Conservation (phyloP, 2,888 invertebrate species). For the Autographa gamma region DNA sequence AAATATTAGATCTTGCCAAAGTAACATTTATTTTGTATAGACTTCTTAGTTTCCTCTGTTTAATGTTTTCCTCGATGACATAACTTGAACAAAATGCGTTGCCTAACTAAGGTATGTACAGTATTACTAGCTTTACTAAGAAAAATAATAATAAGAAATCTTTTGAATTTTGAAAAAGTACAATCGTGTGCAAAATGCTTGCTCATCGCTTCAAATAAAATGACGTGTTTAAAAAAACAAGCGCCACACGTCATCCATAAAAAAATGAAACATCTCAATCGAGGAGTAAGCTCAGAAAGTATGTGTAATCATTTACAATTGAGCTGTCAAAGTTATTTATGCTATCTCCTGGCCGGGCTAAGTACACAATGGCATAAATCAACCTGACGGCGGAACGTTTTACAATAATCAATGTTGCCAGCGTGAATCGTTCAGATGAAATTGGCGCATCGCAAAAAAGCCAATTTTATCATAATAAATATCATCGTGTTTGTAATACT, state of each 20-base stretch:
- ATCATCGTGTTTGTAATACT: slow-evolving; percentile 31
- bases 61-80: slow-evolving; percentile 57
- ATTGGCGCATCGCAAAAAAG: slow-evolving; percentile 47
- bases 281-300: slow-evolving; percentile 48
- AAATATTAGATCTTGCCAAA: slow-evolving; percentile 83
- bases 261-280: slow-evolving; percentile 53
- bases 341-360: slow-evolving; percentile 64
- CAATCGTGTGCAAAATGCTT: slow-evolving; percentile 36
- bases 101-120: slow-evolving; percentile 85
- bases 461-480: slow-evolving; percentile 21
- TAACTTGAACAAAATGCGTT: slow-evolving; percentile 68
- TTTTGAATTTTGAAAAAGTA: slow-evolving; percentile 68
- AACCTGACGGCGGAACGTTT: slow-evolving; percentile 64
- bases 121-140: slow-evolving; percentile 88
- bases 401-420: slow-evolving; percentile 61
- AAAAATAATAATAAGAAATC: slow-evolving; percentile 70
- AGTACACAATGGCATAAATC: slow-evolving; percentile 72
- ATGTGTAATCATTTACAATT: slow-evolving; percentile 76
- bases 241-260: slow-evolving; percentile 23
- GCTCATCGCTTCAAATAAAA: background rate
- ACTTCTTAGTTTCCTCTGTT: slow-evolving; percentile 70
- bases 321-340: slow-evolving; percentile 78
- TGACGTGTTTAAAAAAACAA: slow-evolving; percentile 32
- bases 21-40: slow-evolving; percentile 75
- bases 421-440: slow-evolving; percentile 49